Percentiles rank a stretch among this genome's conserved stretches.
phyloP scores from a whole-genome alignment of 2,113 vertebrate genomes.

The Cheilinus undulatus region DNA sequence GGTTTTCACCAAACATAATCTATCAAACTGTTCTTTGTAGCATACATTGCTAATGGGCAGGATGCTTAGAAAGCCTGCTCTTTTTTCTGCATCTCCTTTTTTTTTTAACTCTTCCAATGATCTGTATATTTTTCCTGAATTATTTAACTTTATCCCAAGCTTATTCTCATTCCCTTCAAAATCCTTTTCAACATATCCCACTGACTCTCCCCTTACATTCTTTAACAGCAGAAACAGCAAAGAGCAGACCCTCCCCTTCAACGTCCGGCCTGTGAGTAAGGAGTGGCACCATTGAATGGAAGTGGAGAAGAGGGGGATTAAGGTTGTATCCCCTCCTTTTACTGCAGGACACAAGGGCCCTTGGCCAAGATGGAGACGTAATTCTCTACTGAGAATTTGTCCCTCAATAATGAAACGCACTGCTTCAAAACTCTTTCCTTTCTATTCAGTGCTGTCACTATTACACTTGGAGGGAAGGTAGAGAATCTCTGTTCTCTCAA shows the following conservation, averaged over 20 bases:
- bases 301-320: constrained; percentile 17
- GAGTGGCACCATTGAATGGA: constrained; percentile 15
- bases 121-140: neutral
- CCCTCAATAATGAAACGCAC: constrained; percentile 34
- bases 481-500: neutral
- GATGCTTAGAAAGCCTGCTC: too few relatives aligned
- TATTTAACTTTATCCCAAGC: neutral
- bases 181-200: neutral
- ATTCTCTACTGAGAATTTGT: constrained; percentile 10
- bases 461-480: neutral
- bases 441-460: neutral
- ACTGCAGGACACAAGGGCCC: constrained; percentile 9
- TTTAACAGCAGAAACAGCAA: neutral
- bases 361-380: constrained; percentile 19
- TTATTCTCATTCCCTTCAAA: constrained; percentile 1
- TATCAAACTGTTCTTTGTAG: too few relatives aligned
- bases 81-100: neutral
- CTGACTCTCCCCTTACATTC: neutral
- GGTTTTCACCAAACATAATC: too few relatives aligned
- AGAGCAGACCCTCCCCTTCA: constrained; percentile 8
- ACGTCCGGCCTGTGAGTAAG: constrained; percentile 5
- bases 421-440: constrained; percentile 4
- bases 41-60: too few relatives aligned
- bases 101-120: neutral
- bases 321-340: constrained; percentile 24